Conservation (phyloP, 2,797 vertebrate species). For the Tokudaia tokunoshimensis region DNA sequence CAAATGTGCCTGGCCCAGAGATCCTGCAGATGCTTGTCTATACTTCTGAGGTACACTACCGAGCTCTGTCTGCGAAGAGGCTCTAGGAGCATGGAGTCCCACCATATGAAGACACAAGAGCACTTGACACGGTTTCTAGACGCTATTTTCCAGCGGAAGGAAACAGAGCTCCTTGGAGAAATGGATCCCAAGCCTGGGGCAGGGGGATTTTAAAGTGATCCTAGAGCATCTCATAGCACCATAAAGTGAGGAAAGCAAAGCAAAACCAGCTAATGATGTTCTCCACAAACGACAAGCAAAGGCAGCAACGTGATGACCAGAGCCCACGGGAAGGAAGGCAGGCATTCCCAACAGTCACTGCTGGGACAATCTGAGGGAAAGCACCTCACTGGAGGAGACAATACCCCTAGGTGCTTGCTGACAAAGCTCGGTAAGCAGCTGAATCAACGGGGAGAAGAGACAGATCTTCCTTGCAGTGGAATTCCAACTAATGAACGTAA, state of each 20-base stretch:
- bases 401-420: not conserved
- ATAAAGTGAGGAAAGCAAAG: not conserved
- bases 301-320: not conserved
- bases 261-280: not conserved
- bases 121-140: not conserved
- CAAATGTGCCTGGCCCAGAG: not conserved
- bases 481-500: slow-evolving; percentile 28
- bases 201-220: slow-evolving; percentile 12
- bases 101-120: not conserved
- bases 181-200: not conserved
- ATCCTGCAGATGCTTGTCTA: not conserved
- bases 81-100: not conserved
- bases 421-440: not conserved
- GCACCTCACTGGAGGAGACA: slow-evolving; percentile 5
- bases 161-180: not conserved
- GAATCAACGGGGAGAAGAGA: not conserved
- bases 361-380: not conserved
- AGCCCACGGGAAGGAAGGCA: not conserved
- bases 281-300: not conserved
- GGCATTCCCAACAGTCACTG: not conserved
- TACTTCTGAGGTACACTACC: not conserved
- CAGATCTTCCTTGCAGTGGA: not conserved
- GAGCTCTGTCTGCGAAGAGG: not conserved
- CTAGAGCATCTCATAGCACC: not conserved
- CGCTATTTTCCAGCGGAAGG: not conserved